Base-by-base conservation (phyloP, 2,797 vertebrate genomes). In the Odontamblyopus lacepedii region DNA sequence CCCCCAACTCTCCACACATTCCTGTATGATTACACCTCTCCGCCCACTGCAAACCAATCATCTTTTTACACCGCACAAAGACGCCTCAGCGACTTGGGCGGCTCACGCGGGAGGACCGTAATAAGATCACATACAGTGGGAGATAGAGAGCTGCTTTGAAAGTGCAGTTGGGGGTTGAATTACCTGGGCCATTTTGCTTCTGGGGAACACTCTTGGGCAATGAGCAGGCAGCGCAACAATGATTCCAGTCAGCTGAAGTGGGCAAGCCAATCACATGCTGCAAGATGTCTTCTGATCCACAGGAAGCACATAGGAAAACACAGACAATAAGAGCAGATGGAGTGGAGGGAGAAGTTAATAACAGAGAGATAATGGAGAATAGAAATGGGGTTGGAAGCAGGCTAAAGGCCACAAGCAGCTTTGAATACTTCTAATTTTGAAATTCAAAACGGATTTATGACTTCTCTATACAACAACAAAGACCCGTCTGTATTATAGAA, bases 21-120 rank as follows among this genome's bases (percentile, higher is more conserved):
- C 62, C 11, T 69, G 71, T 59, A 2, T 71, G 75, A 88, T 88
- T 85, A 73, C 72, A 69, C 29, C 23, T 81, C 78, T 67, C 15
- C 41, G 66, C 74, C 57, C 60, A 29, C 63, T 71, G 73, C 35
- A 75, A 74, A 77, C 72, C 66, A 85, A 86, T 91, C 80, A 78
- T 70, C 67, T 69, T 23, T 65, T n/a, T 48, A 68, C 68, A 74
- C 71, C 4, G 41, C 64, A 72, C 75, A 64, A 76, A 83, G 77
- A 68, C 4, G 35, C 75, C 59, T 59, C 29, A 0, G 63, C n/a
- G 73, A 80, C 35, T 69, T 19, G 3, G 62, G 50, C 16, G 29
- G 77, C 69, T 57, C 50, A 61, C 75, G 59, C 32, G 7, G 26
- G 56, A 75, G 76, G 78, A 4, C 78, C 68, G 57, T 72, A 67